These are phyloP conservation scores for Petroica traversi DNA, from an alignment of 2,113 vertebrate genomes.

Conservation along the genomic window DNA sequence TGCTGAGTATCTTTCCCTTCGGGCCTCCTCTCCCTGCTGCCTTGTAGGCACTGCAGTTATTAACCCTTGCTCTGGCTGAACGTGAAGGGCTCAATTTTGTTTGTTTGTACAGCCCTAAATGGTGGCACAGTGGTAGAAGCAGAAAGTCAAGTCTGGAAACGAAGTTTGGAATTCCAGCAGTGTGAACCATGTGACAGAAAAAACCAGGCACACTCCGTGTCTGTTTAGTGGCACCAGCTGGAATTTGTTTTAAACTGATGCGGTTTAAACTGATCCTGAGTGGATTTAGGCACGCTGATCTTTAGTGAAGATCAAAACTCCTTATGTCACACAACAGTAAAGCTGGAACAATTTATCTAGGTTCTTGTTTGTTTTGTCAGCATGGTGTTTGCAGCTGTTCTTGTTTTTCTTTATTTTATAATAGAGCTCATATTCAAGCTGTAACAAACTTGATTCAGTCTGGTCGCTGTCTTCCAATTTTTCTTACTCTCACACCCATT, in stretches of 20 bases:
- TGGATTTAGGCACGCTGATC: not conserved
- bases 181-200: not conserved
- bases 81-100: not conserved
- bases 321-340: not conserved
- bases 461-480: not conserved
- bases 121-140: not conserved
- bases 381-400: not conserved
- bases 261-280: not conserved
- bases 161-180: not conserved
- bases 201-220: accelerated
- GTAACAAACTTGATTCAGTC: not conserved
- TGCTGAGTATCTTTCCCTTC: not conserved
- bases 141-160: not conserved
- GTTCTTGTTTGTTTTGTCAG: not conserved
- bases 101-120: not conserved
- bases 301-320: not conserved
- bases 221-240: not conserved
- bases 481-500: not conserved
- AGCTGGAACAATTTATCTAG: not conserved
- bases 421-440: not conserved
- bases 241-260: not conserved
- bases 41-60: not conserved
- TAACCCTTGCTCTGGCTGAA: not conserved
- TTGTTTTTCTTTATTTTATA: not conserved
- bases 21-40: not conserved